Evolutionary conservation across 1,140 invertebrate species (phyloP).

Genomic region (Scaptodrosophila lebanonensis): DNA sequence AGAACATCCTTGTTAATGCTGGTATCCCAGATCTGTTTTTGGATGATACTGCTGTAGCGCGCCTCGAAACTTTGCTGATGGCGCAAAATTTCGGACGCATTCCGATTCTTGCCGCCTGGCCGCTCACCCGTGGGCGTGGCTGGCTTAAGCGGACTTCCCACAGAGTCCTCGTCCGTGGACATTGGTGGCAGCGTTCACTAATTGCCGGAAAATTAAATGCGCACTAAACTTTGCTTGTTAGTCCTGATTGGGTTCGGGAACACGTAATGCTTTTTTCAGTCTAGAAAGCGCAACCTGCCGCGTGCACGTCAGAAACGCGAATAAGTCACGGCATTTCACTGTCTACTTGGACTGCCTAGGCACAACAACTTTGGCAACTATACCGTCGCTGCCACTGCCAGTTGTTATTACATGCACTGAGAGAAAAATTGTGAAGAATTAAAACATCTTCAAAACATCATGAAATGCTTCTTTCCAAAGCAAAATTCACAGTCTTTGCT

Average conservation of each 20-base stretch:
- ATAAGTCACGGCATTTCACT: constrained; percentile 60
- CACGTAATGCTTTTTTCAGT: neutral
- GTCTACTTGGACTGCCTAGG: neutral
- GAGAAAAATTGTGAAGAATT: no score
- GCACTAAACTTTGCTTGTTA: constrained; percentile 49
- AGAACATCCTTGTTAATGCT: constrained; percentile 68
- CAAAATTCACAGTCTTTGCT: no score
- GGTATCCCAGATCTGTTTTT: constrained; percentile 70
- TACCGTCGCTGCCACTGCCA: no score
- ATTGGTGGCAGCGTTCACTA: constrained; percentile 33
- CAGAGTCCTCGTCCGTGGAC: constrained; percentile 57
- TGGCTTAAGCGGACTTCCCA: constrained; percentile 51
- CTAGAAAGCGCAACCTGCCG: constrained; percentile 37
- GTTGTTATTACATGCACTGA: no score
- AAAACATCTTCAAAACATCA: no score
- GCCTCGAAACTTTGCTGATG: constrained; percentile 71
- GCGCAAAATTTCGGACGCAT: constrained; percentile 40
- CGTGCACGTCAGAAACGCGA: constrained; percentile 53
- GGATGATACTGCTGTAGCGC: constrained; percentile 63
- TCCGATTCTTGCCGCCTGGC: neutral
- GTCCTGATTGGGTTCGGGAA: neutral
- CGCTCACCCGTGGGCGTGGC: constrained; percentile 28
- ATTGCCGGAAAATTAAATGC: constrained; percentile 65
- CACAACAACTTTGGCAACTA: no score
- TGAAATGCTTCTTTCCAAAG: no score